Percentiles rank a stretch among this genome's conserved stretches.
Evolutionary conservation across 2,888 invertebrate genomes (phyloP).

Genomic region (Cylloceria caligata): DNA sequence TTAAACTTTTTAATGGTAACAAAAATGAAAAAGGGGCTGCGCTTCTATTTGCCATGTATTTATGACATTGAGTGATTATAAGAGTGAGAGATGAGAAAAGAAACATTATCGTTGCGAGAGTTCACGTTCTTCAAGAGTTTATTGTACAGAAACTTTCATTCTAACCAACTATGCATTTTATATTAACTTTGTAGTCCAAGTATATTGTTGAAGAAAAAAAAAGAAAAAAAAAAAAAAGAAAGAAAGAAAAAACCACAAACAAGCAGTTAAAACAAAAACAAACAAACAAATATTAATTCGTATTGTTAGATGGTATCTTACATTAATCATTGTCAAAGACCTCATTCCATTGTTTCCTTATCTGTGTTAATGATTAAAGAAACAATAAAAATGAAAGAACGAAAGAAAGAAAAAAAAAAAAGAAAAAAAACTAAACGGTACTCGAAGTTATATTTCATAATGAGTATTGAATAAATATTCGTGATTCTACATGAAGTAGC

Average conservation of each 20-base stretch:
- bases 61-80: constrained; percentile 47
- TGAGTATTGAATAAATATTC: constrained; percentile 59
- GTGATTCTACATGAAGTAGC: constrained; percentile 57
- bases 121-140: constrained; percentile 58
- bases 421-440: constrained; percentile 48
- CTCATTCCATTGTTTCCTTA: constrained; percentile 76
- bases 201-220: constrained; percentile 43
- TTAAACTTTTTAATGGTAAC: constrained; percentile 7
- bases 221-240: constrained; percentile 35
- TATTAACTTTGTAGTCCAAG: constrained; percentile 61
- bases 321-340: constrained; percentile 67
- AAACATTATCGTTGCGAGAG: constrained; percentile 50
- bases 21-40: background rate
- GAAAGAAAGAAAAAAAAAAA: constrained; percentile 18
- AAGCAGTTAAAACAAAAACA: constrained; percentile 33
- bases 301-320: constrained; percentile 67
- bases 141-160: constrained; percentile 58
- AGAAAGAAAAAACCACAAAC: constrained; percentile 5
- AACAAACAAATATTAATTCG: constrained; percentile 42
- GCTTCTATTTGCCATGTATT: constrained; percentile 9
- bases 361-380: constrained; percentile 69
- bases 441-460: constrained; percentile 65
- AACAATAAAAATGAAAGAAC: constrained; percentile 16
- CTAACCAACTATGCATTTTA: constrained; percentile 62
- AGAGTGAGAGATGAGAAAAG: constrained; percentile 32